Evolutionary conservation across 2,113 vertebrate species (phyloP).

Genomic region (Illadopsis cleaveri): DNA sequence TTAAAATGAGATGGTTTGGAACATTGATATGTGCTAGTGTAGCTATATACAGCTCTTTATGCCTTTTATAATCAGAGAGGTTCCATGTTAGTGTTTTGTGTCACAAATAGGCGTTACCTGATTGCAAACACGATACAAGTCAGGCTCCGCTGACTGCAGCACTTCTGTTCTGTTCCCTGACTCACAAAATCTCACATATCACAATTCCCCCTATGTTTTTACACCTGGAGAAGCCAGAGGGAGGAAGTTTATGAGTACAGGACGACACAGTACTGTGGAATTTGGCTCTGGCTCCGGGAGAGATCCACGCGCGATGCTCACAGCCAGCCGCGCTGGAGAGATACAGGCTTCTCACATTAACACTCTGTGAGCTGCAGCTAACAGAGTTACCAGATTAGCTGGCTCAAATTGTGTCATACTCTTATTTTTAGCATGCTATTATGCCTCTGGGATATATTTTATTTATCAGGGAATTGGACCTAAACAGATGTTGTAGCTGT

Average conservation of each 20-base stretch:
- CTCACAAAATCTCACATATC: background rate
- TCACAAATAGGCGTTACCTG: fast-evolving
- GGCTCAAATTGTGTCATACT: background rate
- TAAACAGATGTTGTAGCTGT: background rate
- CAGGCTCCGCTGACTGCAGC: fast-evolving
- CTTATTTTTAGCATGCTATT: background rate
- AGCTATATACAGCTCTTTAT: background rate
- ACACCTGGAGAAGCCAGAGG: background rate
- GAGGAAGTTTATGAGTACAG: background rate
- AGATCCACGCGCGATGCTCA: fast-evolving
- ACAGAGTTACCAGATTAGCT: background rate
- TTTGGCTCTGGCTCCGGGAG: background rate
- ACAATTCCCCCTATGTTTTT: background rate
- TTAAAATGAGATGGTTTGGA: background rate
- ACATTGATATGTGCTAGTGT: fast-evolving
- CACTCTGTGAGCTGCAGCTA: background rate
- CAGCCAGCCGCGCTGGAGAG: background rate
- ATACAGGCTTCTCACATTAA: background rate
- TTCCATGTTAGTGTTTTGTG: fast-evolving
- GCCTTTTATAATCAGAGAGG: background rate
- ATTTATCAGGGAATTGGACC: background rate
- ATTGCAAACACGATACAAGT: fast-evolving
- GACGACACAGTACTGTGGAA: background rate
- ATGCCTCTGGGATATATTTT: slow-evolving; percentile 2
- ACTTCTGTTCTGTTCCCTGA: background rate